phyloP scores from a whole-genome alignment of 2,797 vertebrate genomes.

The Cyprinodon diabolis region DNA sequence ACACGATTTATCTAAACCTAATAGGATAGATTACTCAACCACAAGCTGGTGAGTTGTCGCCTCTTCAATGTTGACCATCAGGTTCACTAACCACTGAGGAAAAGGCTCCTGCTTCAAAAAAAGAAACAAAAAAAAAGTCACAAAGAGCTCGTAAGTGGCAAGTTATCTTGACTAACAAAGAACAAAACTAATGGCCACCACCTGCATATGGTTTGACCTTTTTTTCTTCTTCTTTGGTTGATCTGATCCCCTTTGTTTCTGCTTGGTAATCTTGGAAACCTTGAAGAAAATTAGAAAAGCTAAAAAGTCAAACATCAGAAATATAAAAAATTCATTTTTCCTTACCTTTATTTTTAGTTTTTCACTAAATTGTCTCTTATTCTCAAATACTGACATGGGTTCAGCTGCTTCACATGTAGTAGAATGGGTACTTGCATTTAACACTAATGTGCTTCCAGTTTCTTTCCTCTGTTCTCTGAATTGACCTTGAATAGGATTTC shows the following conservation, averaged over 20 bases:
- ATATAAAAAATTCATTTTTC: not conserved
- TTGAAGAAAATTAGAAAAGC: not conserved
- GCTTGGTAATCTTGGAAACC: not conserved
- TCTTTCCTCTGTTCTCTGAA: not conserved
- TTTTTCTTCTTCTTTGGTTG: not conserved
- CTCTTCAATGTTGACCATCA: conserved; percentile 84
- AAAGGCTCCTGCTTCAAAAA: conserved; percentile 33
- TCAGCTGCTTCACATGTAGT: not conserved
- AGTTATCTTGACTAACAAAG: not conserved
- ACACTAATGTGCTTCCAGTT: not conserved
- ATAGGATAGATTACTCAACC: conserved; percentile 59
- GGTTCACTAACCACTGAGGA: conserved; percentile 77
- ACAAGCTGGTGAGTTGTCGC: conserved; percentile 80
- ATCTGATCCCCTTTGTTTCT: not conserved
- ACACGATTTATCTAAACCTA: not conserved
- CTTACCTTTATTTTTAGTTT: conserved; percentile 29
- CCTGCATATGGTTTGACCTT: not conserved
- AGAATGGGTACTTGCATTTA: not conserved
- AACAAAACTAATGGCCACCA: not conserved
- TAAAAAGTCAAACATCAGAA: not conserved
- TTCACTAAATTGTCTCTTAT: not conserved
- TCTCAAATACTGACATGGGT: not conserved
- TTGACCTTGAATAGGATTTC: not conserved
- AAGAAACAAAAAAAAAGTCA: not conserved
- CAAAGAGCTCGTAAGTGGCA: not conserved